phyloP scores from a whole-genome alignment of 1,140 invertebrate genomes.

The Drosophila lacteicornis region DNA sequence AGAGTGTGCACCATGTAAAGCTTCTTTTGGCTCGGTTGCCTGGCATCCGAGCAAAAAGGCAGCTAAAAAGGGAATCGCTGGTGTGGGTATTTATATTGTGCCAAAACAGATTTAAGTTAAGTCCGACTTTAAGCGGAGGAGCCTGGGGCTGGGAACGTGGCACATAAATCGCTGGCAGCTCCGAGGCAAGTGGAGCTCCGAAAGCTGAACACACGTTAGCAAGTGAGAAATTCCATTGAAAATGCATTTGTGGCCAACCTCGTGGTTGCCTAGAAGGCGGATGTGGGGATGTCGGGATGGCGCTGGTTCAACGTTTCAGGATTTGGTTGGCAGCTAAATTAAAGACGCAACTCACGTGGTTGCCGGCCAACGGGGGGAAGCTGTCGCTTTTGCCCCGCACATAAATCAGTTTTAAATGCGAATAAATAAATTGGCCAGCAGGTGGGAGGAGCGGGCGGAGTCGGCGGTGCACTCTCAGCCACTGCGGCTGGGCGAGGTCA shows the following conservation, averaged over 20 bases:
- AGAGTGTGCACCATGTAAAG: conserved; percentile 45
- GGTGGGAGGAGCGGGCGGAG: conserved; percentile 9
- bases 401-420: conserved; percentile 83
- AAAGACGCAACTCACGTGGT: conserved; percentile 74
- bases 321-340: conserved; percentile 66
- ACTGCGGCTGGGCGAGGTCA: conserved; percentile 42
- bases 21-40: conserved; percentile 43
- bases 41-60: conserved; percentile 24
- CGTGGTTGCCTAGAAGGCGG: conserved; percentile 15
- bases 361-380: conserved; percentile 22
- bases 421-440: conserved; percentile 77
- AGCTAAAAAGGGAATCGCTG: conserved; percentile 8
- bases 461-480: conserved; percentile 25
- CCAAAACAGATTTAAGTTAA: conserved; percentile 67
- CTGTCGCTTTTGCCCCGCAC: conserved; percentile 56
- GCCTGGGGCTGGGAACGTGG: conserved; percentile 12
- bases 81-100: conserved; percentile 57
- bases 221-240: conserved; percentile 79
- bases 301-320: conserved; percentile 31
- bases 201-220: conserved; percentile 25
- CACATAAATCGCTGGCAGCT: conserved; percentile 68
- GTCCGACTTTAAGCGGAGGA: conserved; percentile 34
- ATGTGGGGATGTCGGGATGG: conserved; percentile 1
- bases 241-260: conserved; percentile 72
- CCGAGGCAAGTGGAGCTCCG: conserved; percentile 38